phyloP scores from a whole-genome alignment of 2,113 vertebrate genomes.

The Tretioscincus oriximinensis region DNA sequence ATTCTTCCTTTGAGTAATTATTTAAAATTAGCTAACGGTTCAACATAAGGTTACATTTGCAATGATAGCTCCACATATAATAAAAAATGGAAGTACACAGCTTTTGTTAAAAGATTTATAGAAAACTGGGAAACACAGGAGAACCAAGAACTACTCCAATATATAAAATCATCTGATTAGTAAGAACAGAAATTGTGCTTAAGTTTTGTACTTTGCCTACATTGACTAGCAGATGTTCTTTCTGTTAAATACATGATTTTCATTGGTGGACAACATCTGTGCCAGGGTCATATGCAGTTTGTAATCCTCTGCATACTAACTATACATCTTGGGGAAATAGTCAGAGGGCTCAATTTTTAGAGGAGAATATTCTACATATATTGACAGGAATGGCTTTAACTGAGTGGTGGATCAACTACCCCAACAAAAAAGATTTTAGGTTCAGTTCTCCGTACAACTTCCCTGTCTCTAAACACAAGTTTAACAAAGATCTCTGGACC shows the following conservation, averaged over 20 bases:
- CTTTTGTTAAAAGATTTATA: not conserved
- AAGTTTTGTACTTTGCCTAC: not conserved
- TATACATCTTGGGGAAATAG: no score
- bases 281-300: not conserved
- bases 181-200: not conserved
- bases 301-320: not conserved
- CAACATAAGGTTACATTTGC: not conserved
- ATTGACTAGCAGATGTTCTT: not conserved
- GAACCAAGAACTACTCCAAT: not conserved
- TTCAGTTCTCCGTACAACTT: no score
- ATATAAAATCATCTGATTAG: not conserved
- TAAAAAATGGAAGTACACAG: not conserved
- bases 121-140: not conserved
- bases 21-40: not conserved
- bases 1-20: not conserved
- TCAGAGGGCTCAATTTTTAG: no score
- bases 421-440: no score
- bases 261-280: not conserved
- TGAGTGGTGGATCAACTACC: no score
- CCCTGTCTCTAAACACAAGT: no score
- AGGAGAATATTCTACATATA: no score
- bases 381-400: no score
- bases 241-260: not conserved
- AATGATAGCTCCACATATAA: not conserved
- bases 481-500: no score